Evolutionary conservation across 2,888 invertebrate genomes (phyloP), one percentile per base, ranked within the genome.

Genomic region (Saturnia japonica): DNA sequence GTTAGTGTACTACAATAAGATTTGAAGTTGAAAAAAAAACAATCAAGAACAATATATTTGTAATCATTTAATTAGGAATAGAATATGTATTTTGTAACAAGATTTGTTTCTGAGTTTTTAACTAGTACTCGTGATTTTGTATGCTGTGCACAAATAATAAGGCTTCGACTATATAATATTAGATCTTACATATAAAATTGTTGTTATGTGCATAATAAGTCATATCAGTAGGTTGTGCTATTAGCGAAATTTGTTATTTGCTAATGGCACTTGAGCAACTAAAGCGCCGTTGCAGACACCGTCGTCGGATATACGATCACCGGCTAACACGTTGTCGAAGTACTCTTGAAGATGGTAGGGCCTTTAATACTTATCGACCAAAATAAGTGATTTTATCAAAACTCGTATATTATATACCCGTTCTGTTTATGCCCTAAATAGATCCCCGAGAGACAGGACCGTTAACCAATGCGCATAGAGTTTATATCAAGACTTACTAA

Each of bases 1-100:
- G 94, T 94, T 94, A 94, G 94, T 94, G 94, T 93, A 91, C 91
- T 94, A 94, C 92, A 89, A 89, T 93, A 93, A 92, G 93, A 88
- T 89, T n/a, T n/a, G n/a, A n/a, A n/a, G 89, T 88, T 88, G 87
- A 86, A 85, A 87, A 84, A 83, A 85, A 85, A 90, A 90, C 86
- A 91, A 91, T 88, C 91, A 92, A 90, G 87, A 90, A 91, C 92
- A 91, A 90, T 93, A 91, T 93, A 92, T 90, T 90, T 85, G 85
- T 93, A 93, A 93, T 92, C 92, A 91, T 88, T 91, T 91, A 88
- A 91, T 87, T 93, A 92, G 91, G 92, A 81, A 91, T 90, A 87
- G 66, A 68, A 85, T 89, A 88, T 90, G 92, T 93, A 94, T 94
- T 94, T 94, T 64, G 64, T 64, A 40, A 64, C 64, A 40, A 64